phyloP scores from a whole-genome alignment of 2,113 vertebrate genomes.

The Himantopus leucocephalus region DNA sequence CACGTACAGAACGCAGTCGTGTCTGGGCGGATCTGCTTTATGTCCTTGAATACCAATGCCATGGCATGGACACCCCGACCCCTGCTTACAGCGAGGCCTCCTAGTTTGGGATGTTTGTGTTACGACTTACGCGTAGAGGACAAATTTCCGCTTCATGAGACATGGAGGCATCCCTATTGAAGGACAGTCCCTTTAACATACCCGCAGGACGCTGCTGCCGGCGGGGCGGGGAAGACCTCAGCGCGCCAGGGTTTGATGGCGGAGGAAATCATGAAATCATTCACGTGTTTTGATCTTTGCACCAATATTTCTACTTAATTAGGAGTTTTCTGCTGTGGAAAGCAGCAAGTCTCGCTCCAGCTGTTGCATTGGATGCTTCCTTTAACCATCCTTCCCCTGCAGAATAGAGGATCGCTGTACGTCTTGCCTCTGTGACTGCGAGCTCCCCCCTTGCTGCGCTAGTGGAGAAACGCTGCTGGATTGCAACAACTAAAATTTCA shows the following conservation, averaged over 20 bases:
- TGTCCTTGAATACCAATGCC: accelerated
- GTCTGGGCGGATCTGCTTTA: background rate
- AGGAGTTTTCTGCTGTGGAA: background rate
- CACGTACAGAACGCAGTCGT: background rate
- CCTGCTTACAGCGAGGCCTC: background rate
- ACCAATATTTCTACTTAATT: background rate
- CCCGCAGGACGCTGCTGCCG: background rate
- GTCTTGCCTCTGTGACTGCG: background rate
- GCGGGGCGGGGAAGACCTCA: background rate
- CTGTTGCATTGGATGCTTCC: background rate
- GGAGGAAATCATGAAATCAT: background rate
- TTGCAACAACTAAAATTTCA: background rate
- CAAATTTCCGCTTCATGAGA: background rate
- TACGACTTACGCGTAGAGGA: too few relatives aligned
- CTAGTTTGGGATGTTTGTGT: background rate
- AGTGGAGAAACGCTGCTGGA: background rate
- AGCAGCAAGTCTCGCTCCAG: background rate
- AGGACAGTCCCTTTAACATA: too few relatives aligned
- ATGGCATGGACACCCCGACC: background rate
- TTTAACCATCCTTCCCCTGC: background rate
- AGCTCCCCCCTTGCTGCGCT: background rate
- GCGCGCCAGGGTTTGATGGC: background rate
- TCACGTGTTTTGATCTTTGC: background rate
- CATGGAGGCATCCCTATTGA: background rate
- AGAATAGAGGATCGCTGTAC: background rate